Conservation (phyloP, 2,888 invertebrate genomes). For the Scaptomyza polygonia region DNA sequence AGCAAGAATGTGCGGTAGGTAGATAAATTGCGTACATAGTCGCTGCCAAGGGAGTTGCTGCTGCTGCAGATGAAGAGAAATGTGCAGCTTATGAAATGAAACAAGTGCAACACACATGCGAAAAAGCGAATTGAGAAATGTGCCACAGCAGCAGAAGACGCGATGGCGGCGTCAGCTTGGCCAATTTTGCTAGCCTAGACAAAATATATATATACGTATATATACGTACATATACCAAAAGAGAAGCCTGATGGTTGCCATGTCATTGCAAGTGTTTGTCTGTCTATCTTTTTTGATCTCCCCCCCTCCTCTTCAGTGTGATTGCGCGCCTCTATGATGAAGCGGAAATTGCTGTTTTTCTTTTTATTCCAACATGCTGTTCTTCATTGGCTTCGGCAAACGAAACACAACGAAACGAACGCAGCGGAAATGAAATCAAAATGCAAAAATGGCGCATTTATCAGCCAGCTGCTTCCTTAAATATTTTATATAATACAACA, state of each 20-base stretch:
- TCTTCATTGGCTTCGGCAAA: slow-evolving; percentile 31
- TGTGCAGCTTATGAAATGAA: slow-evolving; percentile 73
- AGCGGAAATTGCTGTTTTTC: slow-evolving; percentile 68
- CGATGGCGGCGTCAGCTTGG: slow-evolving; percentile 4
- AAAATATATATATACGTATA: slow-evolving; percentile 2
- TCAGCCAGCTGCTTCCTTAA: slow-evolving; percentile 22
- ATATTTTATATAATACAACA: slow-evolving; percentile 9
- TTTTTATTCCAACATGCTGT: slow-evolving; percentile 46
- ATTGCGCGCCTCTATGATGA: slow-evolving; percentile 34
- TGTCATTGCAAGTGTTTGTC: slow-evolving; percentile 25
- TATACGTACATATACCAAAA: neutral
- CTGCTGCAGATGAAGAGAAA: slow-evolving; percentile 58
- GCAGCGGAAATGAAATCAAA: slow-evolving; percentile 70
- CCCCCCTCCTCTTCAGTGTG: neutral
- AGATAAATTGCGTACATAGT: slow-evolving; percentile 46
- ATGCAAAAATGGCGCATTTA: slow-evolving; percentile 53
- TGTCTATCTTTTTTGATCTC: slow-evolving; percentile 3
- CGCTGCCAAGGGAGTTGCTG: slow-evolving; percentile 20
- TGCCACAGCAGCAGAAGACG: slow-evolving; percentile 10
- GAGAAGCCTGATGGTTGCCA: slow-evolving; percentile 20
- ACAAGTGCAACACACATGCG: slow-evolving; percentile 60
- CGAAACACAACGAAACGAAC: slow-evolving; percentile 27
- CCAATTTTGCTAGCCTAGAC: slow-evolving; percentile 24
- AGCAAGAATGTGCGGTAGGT: neutral
- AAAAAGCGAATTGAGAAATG: slow-evolving; percentile 40